Evolutionary conservation across 2,888 invertebrate genomes (phyloP).

Genomic region (Calephelis perditalis): DNA sequence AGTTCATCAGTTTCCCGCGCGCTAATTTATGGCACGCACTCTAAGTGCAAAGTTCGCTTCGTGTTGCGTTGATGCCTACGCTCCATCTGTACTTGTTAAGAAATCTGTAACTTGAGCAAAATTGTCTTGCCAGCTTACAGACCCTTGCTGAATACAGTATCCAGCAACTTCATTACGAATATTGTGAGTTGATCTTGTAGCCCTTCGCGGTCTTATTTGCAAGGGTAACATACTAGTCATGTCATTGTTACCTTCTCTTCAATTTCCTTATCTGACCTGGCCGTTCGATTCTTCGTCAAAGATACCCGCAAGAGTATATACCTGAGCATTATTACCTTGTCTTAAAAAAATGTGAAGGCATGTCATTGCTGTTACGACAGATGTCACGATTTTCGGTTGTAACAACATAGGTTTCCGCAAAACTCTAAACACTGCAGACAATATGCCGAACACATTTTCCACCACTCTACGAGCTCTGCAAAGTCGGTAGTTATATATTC

Average conservation of each 20-base stretch:
- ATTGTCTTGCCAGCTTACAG: constrained; percentile 29
- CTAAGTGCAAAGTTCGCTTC: too few relatives aligned
- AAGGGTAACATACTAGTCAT: constrained; percentile 25
- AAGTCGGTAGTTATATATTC: constrained; percentile 9
- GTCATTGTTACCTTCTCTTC: constrained; percentile 24
- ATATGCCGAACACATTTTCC: not conserved
- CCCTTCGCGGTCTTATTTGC: constrained; percentile 28
- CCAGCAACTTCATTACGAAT: constrained; percentile 28
- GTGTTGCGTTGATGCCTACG: too few relatives aligned
- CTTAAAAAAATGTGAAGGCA: not conserved
- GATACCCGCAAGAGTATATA: not conserved
- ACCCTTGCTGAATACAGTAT: constrained; percentile 29
- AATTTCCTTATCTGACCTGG: constrained; percentile 24
- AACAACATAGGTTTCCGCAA: not conserved
- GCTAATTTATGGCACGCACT: too few relatives aligned
- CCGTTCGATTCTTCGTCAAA: constrained; percentile 15
- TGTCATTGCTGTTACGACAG: not conserved
- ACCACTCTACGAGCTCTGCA: not conserved
- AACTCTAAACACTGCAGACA: not conserved
- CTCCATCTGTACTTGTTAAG: too few relatives aligned
- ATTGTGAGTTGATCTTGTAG: constrained; percentile 29
- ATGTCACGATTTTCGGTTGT: not conserved
- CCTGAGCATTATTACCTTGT: not conserved
- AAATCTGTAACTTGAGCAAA: constrained; percentile 18
- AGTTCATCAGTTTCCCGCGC: too few relatives aligned